Evolutionary conservation across 2,888 invertebrate genomes (phyloP).

Genomic region (Epistrophe grossulariae): DNA sequence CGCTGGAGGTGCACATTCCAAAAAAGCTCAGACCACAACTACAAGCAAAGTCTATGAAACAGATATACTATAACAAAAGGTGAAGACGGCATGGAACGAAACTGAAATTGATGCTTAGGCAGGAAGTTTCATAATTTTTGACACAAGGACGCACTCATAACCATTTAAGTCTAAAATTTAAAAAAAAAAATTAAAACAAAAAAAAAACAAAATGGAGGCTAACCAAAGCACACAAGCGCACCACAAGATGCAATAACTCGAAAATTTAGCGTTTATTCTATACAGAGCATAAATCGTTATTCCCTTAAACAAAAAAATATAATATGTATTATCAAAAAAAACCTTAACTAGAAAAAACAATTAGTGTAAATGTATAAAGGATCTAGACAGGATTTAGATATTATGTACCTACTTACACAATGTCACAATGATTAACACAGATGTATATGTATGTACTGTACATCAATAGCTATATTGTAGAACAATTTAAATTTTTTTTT

Average conservation of each 20-base stretch:
- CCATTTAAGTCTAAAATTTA: slow-evolving; percentile 23
- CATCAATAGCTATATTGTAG: slow-evolving; percentile 22
- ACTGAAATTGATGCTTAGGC: slow-evolving; percentile 81
- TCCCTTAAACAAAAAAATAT: slow-evolving; percentile 45
- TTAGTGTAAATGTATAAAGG: slow-evolving; percentile 66
- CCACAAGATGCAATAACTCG: slow-evolving; percentile 61
- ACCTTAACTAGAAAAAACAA: slow-evolving; percentile 31
- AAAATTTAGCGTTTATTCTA: slow-evolving; percentile 53
- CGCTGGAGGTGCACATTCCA: slow-evolving; percentile 66
- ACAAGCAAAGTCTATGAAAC: slow-evolving; percentile 95
- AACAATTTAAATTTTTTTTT: not conserved
- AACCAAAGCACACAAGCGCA: slow-evolving; percentile 48
- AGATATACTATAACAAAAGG: slow-evolving; percentile 93
- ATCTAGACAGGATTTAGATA: slow-evolving; percentile 60
- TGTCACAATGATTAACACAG: slow-evolving; percentile 41
- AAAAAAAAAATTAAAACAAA: not conserved
- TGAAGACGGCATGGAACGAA: slow-evolving; percentile 82
- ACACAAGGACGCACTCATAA: slow-evolving; percentile 40
- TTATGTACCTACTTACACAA: slow-evolving; percentile 50
- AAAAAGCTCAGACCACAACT: slow-evolving; percentile 84
- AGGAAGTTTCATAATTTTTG: slow-evolving; percentile 26
- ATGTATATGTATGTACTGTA: not conserved
- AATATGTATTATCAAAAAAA: slow-evolving; percentile 34
- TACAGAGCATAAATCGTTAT: slow-evolving; percentile 72
- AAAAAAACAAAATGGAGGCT: slow-evolving; percentile 48